Percentiles rank a stretch among this genome's conserved stretches.
Evolutionary conservation across 2,797 vertebrate genomes (phyloP).

Genomic region (Lutjanus campechanus): DNA sequence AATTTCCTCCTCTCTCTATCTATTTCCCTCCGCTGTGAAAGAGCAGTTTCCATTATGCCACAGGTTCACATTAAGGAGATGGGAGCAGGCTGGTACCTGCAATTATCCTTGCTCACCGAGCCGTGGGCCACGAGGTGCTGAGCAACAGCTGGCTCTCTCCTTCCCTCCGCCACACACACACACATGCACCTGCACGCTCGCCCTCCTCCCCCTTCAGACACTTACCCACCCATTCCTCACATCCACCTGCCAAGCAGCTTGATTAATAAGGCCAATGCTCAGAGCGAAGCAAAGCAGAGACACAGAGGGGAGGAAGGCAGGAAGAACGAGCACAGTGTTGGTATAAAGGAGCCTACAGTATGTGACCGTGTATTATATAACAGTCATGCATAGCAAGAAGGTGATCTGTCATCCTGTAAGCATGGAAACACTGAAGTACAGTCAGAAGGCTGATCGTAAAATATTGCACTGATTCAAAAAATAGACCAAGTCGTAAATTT

Average conservation of each 20-base stretch:
- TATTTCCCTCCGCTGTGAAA: slow-evolving; percentile 51
- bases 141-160: slow-evolving; percentile 77
- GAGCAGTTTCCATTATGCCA: slow-evolving; percentile 71
- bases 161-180: slow-evolving; percentile 25
- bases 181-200: slow-evolving; percentile 33
- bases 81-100: slow-evolving; percentile 81
- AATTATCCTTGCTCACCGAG: slow-evolving; percentile 84
- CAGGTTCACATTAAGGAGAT: slow-evolving; percentile 76
- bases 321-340: slow-evolving; percentile 2
- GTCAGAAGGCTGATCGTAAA: slow-evolving; percentile 4
- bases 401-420: slow-evolving; percentile 31
- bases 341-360: slow-evolving; percentile 1
- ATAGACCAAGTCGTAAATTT: slow-evolving; percentile 19
- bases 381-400: slow-evolving; percentile 17
- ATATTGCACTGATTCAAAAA: slow-evolving; percentile 18
- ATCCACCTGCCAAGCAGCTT: slow-evolving; percentile 74
- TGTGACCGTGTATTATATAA: slow-evolving; percentile 10
- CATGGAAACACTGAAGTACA: neutral
- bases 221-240: slow-evolving; percentile 61
- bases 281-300: slow-evolving; percentile 41
- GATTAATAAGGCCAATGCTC: slow-evolving; percentile 77
- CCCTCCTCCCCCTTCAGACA: slow-evolving; percentile 47
- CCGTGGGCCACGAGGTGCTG: slow-evolving; percentile 67
- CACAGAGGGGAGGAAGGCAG: slow-evolving; percentile 13
- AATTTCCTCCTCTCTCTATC: slow-evolving; percentile 58